Evolutionary conservation across 2,113 vertebrate species (phyloP), one percentile per base, ranked within the genome.

Genomic region (Fregata magnificens): DNA sequence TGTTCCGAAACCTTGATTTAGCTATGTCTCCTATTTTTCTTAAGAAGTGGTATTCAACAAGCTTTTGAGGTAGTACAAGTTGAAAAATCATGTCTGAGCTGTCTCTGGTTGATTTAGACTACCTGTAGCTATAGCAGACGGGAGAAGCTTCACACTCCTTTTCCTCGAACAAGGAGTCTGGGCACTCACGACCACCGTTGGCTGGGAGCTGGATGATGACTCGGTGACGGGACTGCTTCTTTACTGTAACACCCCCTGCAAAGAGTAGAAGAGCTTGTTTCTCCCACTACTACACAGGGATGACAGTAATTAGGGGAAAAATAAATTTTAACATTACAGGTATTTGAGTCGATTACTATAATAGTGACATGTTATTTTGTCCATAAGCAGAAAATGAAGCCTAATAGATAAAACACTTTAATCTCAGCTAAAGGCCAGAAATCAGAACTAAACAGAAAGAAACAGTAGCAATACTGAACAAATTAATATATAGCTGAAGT

Each of bases 131-230:
- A 3, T 98, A 98, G 93, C 99, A 99, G 74, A 96, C 59, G 5
- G 95, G 97, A 50, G 98, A 97, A 31, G 95, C 76, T 82, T 99
- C 98, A 10, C 99, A 99, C 40, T 99, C 98, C 91, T 96, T 99
- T 93, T 99, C 99, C 93, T 99, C 99, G 71, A 99, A 98, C 55
- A 99, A 98, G 12, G 98, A 96, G 19, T 99, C 99, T 0, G 99
- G 98, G 96, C 99, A 99, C n/a, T 99, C 99, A 62, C 98, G 98
- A 71, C 99, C 99, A 25, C 99, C 98, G 2, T 99, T 99, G 93
- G 99, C 98, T 1, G 99, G 99, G 49, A 97, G 98, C 96, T 99
- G 99, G 95, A 99, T 98, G 96, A 99, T 97, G 61, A 99, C 98
- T 19, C 99, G 98, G 78, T 99, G 99, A 50, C 99, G 98, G 6